Base-by-base conservation (phyloP, 2,113 vertebrate species). In the Dasypus novemcinctus region DNA sequence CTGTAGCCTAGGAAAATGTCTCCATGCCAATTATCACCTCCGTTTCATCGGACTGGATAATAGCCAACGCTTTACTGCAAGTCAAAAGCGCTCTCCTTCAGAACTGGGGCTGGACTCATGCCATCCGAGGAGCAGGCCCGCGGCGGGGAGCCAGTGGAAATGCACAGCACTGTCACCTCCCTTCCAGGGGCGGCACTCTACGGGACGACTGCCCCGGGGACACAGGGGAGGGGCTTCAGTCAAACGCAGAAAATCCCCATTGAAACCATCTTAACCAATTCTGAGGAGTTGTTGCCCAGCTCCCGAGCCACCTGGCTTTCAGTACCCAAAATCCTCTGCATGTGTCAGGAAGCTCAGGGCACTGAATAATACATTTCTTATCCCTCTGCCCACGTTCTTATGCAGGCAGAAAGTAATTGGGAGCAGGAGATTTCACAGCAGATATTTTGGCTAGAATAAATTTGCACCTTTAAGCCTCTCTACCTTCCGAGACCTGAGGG, bases 401-500 rank as follows among this genome's bases (percentile, higher is more conserved):
- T 1, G 36, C 46, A 23, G 21, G 52, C 31, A 18, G 43, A 23
- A 41, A 11, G 8, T 25, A 4, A 64, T 7, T 5, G 11, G 69
- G 5, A 21, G 52, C 1, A 9, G 92, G 12, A 52, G 52, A 25
- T 18, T 29, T 17, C 27, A 11, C 0, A n/a, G 95, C 12, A 17
- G 64, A 13, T 4, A 15, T 2, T 54, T 2, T 1, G 75, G 36
- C 80, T 61, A 17, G 18, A 81, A 33, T 0, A 10, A 0, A 18
- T 1, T 31, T 64, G 52, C 31, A 13, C 25, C 57, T 6, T 2
- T 11, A 84, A 20, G 36, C 8, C 14, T 31, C 38, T 17, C 9
- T 4, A 5, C 7, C 63, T 31, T 25, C 23, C 1, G 7, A 23
- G 57, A 21, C 2, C 23, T 0, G 41, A 0, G 43, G 21, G 87